Evolutionary conservation across 1,140 invertebrate genomes (phyloP).

Genomic region (Protaetia brevitarsis): DNA sequence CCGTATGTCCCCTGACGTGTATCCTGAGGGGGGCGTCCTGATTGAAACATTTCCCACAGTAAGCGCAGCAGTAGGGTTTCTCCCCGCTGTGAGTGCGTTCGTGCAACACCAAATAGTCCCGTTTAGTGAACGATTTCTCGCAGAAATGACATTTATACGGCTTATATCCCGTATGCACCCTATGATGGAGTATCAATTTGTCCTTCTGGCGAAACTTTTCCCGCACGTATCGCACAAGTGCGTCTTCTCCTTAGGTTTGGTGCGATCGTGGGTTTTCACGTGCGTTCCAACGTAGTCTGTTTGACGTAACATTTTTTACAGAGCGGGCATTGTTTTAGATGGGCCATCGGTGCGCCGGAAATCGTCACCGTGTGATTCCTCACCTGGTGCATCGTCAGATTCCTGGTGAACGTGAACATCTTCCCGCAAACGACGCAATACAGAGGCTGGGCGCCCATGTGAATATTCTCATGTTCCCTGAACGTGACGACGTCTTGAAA

Average conservation of each 20-base stretch:
- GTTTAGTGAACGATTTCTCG: slow-evolving; percentile 54
- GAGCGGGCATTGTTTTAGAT: slow-evolving; percentile 36
- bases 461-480: slow-evolving; percentile 60
- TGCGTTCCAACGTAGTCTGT: slow-evolving; percentile 35
- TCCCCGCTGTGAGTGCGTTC: slow-evolving; percentile 57
- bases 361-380: slow-evolving; percentile 38
- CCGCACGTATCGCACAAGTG: slow-evolving; percentile 56
- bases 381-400: slow-evolving; percentile 36
- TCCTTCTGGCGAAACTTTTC: slow-evolving; percentile 58
- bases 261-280: background rate
- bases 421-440: slow-evolving; percentile 42
- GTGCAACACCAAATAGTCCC: slow-evolving; percentile 57
- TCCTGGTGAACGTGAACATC: slow-evolving; percentile 37
- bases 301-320: slow-evolving; percentile 35
- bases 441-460: slow-evolving; percentile 66
- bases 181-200: slow-evolving; percentile 59
- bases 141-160: slow-evolving; percentile 55
- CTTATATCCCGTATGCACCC: slow-evolving; percentile 55
- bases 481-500: slow-evolving; percentile 43
- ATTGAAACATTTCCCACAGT: slow-evolving; percentile 56
- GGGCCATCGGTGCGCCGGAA: slow-evolving; percentile 32
- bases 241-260: slow-evolving; percentile 31
- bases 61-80: slow-evolving; percentile 53
- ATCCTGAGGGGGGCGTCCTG: slow-evolving; percentile 48
- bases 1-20: slow-evolving; percentile 50